Conservation (phyloP, 2,888 invertebrate species). For the Lacanobia wlatinum region DNA sequence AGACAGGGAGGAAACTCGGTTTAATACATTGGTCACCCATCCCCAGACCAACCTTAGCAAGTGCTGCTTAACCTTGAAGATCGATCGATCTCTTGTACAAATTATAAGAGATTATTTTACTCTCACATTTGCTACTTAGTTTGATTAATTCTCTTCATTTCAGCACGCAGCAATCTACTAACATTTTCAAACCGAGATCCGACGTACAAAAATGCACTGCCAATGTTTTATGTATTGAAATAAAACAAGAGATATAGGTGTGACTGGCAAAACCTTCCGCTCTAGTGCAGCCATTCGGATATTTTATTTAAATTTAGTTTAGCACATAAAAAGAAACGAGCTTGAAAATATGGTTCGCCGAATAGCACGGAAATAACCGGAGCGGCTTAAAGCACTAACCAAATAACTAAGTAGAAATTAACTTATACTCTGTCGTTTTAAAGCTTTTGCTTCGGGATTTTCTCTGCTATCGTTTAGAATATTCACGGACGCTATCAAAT, state of each 20-base stretch:
- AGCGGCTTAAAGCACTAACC: constrained; percentile 16
- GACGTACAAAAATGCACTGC: constrained; percentile 32
- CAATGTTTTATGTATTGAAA: constrained; percentile 30
- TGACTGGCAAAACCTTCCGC: constrained; percentile 40
- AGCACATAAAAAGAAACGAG: constrained; percentile 51
- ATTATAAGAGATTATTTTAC: background rate
- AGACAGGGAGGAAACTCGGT: no score
- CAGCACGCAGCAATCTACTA: background rate
- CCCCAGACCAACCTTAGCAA: no score
- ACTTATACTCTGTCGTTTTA: constrained; percentile 2
- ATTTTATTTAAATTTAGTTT: constrained; percentile 61
- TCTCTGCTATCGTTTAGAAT: background rate
- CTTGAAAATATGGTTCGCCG: constrained; percentile 43
- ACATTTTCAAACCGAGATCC: constrained; percentile 1
- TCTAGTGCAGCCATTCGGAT: constrained; percentile 18
- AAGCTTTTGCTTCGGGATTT: constrained; percentile 10
- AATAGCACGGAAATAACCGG: constrained; percentile 33
- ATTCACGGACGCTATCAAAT: no score
- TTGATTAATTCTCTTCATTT: background rate
- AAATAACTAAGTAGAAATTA: constrained; percentile 28
- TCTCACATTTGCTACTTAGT: background rate
- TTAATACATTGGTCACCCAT: no score
- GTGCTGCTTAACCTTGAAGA: no score
- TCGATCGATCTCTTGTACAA: background rate
- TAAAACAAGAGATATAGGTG: constrained; percentile 42